phyloP scores from a whole-genome alignment of 1,140 invertebrate genomes.

The Macrobrachium nipponense region DNA sequence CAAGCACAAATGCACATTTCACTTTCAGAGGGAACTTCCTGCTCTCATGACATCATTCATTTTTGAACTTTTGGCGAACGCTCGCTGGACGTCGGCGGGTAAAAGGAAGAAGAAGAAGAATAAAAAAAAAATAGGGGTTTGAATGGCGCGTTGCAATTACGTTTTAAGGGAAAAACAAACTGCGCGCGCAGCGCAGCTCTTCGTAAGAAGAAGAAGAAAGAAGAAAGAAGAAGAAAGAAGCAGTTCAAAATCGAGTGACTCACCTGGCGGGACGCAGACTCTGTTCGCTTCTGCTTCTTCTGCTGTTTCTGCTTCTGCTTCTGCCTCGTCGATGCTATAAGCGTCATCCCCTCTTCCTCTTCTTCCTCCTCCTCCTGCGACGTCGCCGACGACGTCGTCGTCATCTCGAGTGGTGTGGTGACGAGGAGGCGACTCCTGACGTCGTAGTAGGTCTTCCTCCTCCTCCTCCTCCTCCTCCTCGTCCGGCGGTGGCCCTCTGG shows the following conservation, averaged over 20 bases:
- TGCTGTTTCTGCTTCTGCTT: slow-evolving; percentile 43
- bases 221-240: slow-evolving; percentile 1
- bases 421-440: neutral
- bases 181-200: slow-evolving; percentile 43
- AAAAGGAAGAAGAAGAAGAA: too few relatives aligned
- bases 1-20: too few relatives aligned
- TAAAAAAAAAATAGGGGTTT: neutral
- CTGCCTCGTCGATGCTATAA: slow-evolving; percentile 26
- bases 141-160: neutral
- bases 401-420: neutral
- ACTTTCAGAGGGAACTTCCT: too few relatives aligned
- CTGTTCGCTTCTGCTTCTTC: neutral
- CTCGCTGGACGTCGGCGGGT: neutral
- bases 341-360: slow-evolving; percentile 18
- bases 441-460: too few relatives aligned
- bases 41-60: too few relatives aligned
- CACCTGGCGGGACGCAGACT: slow-evolving; percentile 56
- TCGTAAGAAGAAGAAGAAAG: too few relatives aligned
- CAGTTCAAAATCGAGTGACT: slow-evolving; percentile 43
- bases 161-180: neutral
- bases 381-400: neutral
- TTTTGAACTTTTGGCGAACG: neutral
- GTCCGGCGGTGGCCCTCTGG: neutral
- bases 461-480: too few relatives aligned
- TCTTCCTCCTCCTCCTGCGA: neutral